Conservation (phyloP, 2,113 vertebrate genomes). For the Epinephelus moara region DNA sequence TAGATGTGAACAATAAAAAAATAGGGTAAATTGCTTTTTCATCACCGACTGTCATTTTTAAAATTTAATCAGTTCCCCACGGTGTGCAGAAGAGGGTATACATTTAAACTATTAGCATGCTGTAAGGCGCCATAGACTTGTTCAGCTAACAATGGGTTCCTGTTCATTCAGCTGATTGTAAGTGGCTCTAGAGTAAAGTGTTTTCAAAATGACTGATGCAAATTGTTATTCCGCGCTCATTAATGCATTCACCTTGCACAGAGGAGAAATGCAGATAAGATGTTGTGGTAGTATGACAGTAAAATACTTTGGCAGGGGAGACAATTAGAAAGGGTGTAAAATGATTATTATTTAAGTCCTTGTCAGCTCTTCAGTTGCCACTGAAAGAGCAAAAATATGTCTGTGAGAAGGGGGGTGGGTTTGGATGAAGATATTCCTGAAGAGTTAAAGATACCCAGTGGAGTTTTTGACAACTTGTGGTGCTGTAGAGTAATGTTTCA, state of each 20-base stretch:
- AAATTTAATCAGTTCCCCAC: slow-evolving; percentile 11
- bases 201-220: slow-evolving; percentile 51
- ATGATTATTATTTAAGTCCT: slow-evolving; percentile 58
- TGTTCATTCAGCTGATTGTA: slow-evolving; percentile 42
- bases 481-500: neutral
- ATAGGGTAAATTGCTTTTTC: neutral
- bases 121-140: neutral
- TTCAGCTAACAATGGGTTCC: slow-evolving; percentile 11
- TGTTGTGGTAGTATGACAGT: slow-evolving; percentile 27
- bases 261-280: slow-evolving; percentile 61
- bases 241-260: slow-evolving; percentile 61
- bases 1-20: slow-evolving; percentile 17
- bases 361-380: slow-evolving; percentile 35
- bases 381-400: slow-evolving; percentile 30
- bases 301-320: slow-evolving; percentile 29
- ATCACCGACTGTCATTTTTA: slow-evolving; percentile 9
- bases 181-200: slow-evolving; percentile 50
- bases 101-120: slow-evolving; percentile 35
- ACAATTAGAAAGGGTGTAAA: slow-evolving; percentile 41
- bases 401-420: neutral
- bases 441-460: neutral
- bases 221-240: slow-evolving; percentile 46
- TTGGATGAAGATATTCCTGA: neutral
- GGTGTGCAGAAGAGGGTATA: neutral
- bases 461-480: slow-evolving; percentile 11